These are phyloP conservation scores for Agapornis roseicollis DNA, from an alignment of 2,113 vertebrate genomes.

Conservation along the genomic window DNA sequence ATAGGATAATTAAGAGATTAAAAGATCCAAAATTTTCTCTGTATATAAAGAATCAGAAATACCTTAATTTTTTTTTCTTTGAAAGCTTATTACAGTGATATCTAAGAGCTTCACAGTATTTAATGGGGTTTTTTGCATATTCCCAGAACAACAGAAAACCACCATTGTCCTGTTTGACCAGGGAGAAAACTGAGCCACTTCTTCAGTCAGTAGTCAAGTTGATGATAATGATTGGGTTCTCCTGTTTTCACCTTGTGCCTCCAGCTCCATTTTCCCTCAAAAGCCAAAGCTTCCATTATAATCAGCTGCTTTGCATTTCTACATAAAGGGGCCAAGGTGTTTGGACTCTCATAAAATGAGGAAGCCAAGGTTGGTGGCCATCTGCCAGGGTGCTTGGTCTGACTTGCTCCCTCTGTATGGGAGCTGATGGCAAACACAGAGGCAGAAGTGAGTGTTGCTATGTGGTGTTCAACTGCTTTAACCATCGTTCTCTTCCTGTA, in stretches of 20 bases:
- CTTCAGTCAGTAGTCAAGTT: not conserved
- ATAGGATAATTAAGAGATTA: not conserved
- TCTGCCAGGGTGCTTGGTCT: conserved; percentile 5
- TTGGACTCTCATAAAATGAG: conserved; percentile 22
- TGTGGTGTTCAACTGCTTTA: conserved; percentile 55
- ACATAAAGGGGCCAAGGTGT: not conserved
- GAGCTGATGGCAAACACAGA: not conserved
- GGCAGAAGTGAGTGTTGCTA: conserved; percentile 29
- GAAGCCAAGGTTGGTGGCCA: not conserved
- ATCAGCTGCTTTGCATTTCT: not conserved
- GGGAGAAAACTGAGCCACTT: not conserved
- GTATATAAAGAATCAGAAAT: not conserved
- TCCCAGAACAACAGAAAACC: not conserved
- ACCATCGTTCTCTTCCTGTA: conserved; percentile 57
- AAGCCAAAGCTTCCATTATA: not conserved
- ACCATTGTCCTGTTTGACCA: not conserved
- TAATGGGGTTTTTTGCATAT: not conserved
- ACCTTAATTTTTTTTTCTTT: not conserved
- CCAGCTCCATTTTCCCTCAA: not conserved
- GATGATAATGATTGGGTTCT: not conserved
- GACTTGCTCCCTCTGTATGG: not conserved
- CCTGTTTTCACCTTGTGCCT: not conserved
- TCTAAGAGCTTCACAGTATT: not conserved
- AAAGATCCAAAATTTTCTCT: not conserved
- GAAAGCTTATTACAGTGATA: not conserved